These are phyloP conservation scores for Drosophila mojavensis DNA, from an alignment of 1,140 invertebrate species.

Conservation along the genomic window DNA sequence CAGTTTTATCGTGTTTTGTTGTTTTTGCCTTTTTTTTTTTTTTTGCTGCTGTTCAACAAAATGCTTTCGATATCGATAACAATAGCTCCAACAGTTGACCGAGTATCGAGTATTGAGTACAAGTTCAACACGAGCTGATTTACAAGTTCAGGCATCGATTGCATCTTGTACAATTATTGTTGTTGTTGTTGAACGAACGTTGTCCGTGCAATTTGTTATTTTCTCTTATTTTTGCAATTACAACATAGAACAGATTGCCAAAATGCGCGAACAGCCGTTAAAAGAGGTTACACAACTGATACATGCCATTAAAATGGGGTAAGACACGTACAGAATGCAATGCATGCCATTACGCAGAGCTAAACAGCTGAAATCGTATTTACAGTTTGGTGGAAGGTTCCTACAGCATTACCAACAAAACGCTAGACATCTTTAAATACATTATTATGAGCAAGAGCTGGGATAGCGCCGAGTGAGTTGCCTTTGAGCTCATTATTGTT, in stretches of 20 bases:
- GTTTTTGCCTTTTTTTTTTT: constrained; percentile 21
- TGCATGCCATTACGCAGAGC: background rate
- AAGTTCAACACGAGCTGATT: background rate
- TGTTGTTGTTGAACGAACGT: constrained; percentile 34
- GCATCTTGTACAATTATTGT: constrained; percentile 28
- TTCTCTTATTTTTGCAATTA: constrained; percentile 9
- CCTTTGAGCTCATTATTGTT: background rate
- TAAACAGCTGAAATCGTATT: constrained; percentile 22
- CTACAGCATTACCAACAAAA: constrained; percentile 86
- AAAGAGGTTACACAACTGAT: constrained; percentile 83
- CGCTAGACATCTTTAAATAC: constrained; percentile 86
- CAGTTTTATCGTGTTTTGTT: constrained; percentile 43
- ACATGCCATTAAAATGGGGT: constrained; percentile 85
- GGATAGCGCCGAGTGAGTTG: constrained; percentile 86
- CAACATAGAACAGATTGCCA: constrained; percentile 1
- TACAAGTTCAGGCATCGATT: constrained; percentile 23
- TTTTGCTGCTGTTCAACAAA: background rate
- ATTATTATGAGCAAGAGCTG: constrained; percentile 86
- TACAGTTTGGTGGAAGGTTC: constrained; percentile 86
- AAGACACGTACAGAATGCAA: constrained; percentile 36
- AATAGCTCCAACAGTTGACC: background rate
- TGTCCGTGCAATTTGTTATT: constrained; percentile 18
- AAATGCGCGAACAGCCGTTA: constrained; percentile 63
- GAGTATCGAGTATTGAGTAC: constrained; percentile 29
- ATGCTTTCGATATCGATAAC: constrained; percentile 55